A percentile compares a stretch with the other conserved stretches of the same genome.
Evolutionary conservation across 1,140 invertebrate species (phyloP).

Genomic region (Cherax quadricarinatus): DNA sequence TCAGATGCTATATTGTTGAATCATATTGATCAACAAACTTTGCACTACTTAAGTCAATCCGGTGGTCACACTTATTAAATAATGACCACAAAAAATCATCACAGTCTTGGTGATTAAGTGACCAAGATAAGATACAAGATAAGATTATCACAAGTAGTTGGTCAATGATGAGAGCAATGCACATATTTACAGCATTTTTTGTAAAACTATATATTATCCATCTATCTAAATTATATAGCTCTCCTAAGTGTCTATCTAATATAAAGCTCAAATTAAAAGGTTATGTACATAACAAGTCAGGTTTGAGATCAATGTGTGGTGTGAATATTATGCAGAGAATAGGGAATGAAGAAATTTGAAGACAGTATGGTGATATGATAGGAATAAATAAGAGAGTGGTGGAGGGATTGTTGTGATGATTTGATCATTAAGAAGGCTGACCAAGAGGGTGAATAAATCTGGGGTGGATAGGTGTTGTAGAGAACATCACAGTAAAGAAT

Average conservation of each 20-base stretch:
- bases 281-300: no score
- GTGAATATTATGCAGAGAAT: no score
- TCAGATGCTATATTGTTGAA: no score
- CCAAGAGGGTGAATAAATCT: no score
- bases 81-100: background rate
- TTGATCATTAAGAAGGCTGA: no score
- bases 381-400: background rate
- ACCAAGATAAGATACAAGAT: background rate
- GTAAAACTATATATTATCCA: background rate
- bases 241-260: background rate
- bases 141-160: background rate
- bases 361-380: no score
- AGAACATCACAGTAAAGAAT: no score
- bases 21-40: background rate
- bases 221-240: background rate
- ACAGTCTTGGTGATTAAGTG: background rate
- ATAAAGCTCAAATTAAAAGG: no score
- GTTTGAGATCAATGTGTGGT: no score
- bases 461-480: no score
- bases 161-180: background rate
- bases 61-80: background rate
- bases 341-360: no score
- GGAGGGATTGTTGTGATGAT: no score
- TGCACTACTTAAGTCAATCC: background rate
- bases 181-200: background rate